Conservation (phyloP, 2,888 invertebrate species). For the Leuctra nigra region DNA sequence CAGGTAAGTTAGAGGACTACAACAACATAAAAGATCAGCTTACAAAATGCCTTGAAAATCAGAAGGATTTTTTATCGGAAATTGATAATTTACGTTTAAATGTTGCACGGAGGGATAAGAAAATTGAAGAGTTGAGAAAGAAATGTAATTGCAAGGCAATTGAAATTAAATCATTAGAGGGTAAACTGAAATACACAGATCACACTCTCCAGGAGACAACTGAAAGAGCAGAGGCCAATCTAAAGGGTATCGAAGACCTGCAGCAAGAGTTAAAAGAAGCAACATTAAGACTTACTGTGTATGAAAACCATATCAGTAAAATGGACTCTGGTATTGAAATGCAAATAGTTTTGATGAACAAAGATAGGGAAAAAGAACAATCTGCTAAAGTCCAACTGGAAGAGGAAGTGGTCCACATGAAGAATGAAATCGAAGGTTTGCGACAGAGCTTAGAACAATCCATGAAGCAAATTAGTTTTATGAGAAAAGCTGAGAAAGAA, state of each 20-base stretch:
- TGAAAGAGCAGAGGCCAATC: background rate
- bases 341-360: background rate
- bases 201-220: background rate
- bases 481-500: slow-evolving; percentile 10
- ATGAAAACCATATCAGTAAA: background rate
- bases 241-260: background rate
- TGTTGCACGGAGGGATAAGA: background rate
- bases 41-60: slow-evolving; percentile 7
- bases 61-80: slow-evolving; percentile 3
- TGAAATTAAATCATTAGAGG: background rate
- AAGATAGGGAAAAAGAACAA: background rate
- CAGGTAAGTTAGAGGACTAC: background rate
- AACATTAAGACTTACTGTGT: background rate
- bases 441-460: background rate
- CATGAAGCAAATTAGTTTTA: background rate
- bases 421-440: background rate
- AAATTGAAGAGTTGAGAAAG: background rate
- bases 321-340: slow-evolving; percentile 7
- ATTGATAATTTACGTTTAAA: background rate
- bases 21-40: background rate
- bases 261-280: background rate
- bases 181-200: background rate
- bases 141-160: background rate
- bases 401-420: slow-evolving; percentile 1
- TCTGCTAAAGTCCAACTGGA: background rate